Evolutionary conservation across 2,113 vertebrate species (phyloP).

Genomic region (Ivindomyrus marchei): DNA sequence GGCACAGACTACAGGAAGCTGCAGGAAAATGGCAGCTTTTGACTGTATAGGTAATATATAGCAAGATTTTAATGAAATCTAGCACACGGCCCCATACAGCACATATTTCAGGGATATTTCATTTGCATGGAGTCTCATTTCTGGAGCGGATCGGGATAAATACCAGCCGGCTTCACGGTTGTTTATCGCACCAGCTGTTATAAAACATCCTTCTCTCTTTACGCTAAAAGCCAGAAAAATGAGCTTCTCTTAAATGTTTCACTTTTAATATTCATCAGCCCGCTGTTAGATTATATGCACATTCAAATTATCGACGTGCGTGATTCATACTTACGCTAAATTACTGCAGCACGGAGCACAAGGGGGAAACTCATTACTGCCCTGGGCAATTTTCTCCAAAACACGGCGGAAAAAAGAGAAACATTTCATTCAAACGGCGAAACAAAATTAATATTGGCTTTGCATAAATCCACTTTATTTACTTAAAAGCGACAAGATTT

Average conservation of each 20-base stretch:
- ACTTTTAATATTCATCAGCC: slow-evolving; percentile 71
- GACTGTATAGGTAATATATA: slow-evolving; percentile 41
- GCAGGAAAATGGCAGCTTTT: slow-evolving; percentile 38
- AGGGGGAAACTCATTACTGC: slow-evolving; percentile 66
- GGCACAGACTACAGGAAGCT: slow-evolving; percentile 43
- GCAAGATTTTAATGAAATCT: slow-evolving; percentile 14
- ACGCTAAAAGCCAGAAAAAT: slow-evolving; percentile 57
- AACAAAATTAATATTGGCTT: slow-evolving; percentile 67
- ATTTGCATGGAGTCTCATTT: slow-evolving; percentile 54
- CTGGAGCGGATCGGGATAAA: slow-evolving; percentile 48
- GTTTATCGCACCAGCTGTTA: slow-evolving; percentile 51
- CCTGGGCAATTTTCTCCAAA: slow-evolving; percentile 68
- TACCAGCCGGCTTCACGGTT: slow-evolving; percentile 45
- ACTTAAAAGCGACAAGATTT: slow-evolving; percentile 58
- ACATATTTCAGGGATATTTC: slow-evolving; percentile 47
- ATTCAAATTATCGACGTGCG: slow-evolving; percentile 57
- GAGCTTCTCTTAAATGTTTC: slow-evolving; percentile 61
- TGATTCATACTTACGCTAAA: slow-evolving; percentile 71
- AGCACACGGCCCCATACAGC: slow-evolving; percentile 43
- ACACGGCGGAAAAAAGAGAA: slow-evolving; percentile 66
- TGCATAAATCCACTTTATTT: slow-evolving; percentile 64
- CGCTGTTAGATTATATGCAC: slow-evolving; percentile 67
- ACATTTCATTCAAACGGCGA: slow-evolving; percentile 66
- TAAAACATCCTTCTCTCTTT: slow-evolving; percentile 46
- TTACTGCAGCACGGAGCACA: slow-evolving; percentile 57